Conservation (phyloP, 2,888 invertebrate genomes). For the Parnassius mnemosyne region DNA sequence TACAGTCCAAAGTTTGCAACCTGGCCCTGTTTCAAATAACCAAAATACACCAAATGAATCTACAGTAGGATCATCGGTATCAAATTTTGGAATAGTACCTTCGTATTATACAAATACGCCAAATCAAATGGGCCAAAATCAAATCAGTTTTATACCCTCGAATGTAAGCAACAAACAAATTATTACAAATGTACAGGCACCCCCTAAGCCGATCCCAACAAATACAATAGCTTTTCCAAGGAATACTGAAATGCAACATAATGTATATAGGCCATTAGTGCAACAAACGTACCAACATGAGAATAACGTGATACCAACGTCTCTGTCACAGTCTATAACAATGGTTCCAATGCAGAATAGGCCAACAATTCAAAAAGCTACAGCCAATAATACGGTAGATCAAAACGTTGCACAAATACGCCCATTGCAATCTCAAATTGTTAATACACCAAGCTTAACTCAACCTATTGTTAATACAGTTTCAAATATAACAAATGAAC, state of each 20-base stretch:
- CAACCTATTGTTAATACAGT: conserved; percentile 8
- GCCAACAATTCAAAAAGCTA: conserved; percentile 27
- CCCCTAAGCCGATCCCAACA: conserved; percentile 35
- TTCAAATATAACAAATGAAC: conserved; percentile 19
- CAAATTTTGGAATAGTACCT: conserved; percentile 19
- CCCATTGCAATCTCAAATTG: conserved; percentile 27
- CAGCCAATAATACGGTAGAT: conserved; percentile 21
- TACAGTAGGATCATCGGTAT: not conserved
- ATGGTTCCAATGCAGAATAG: conserved; percentile 41
- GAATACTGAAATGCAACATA: conserved; percentile 32
- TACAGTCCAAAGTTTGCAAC: conserved; percentile 18
- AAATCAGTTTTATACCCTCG: conserved; percentile 31
- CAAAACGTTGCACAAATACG: conserved; percentile 30
- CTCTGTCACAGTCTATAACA: conserved; percentile 40
- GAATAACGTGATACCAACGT: conserved; percentile 9
- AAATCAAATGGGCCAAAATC: conserved; percentile 36
- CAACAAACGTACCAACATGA: conserved; percentile 29
- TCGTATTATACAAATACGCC: conserved; percentile 22
- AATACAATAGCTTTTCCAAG: conserved; percentile 30
- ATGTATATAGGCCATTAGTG: conserved; percentile 29
- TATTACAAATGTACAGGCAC: conserved; percentile 33
- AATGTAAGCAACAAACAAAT: conserved; percentile 27
- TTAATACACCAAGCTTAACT: conserved; percentile 9
- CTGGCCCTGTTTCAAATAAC: conserved; percentile 2
- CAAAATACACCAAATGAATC: conserved; percentile 14